Base-by-base conservation (phyloP, 2,113 vertebrate genomes). In the Gymnobelideus leadbeateri region DNA sequence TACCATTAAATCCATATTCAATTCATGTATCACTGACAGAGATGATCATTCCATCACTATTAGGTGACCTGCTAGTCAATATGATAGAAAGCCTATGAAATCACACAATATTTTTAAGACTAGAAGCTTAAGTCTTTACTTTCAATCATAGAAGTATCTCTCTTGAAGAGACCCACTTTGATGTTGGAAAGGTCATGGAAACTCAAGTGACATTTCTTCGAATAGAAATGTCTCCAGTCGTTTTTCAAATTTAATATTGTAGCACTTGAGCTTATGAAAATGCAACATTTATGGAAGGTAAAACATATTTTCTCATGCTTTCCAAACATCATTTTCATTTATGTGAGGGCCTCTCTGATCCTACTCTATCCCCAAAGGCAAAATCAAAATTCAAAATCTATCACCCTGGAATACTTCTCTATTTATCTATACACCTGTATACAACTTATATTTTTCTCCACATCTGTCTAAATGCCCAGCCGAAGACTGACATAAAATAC, bases 261-360 rank as follows among this genome's bases (percentile, higher is more conserved):
- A 2, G 31, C 23, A 84, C 25, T 91, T 93, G 25, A 1, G 51
- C 21, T 91, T 51, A 92, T 91, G 91, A 54, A 89, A 96, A 92
- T 8, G 10, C 3, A 84, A 37, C 37, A 94, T 91, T 96, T 68
- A 53, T 93, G 19, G 84, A 95, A 89, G 93, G 19, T 91, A 92
- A 46, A 92, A 53, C 89, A 95, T 91, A 77, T 94, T 95, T 12
- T 95, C 61, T n/a, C 51, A 52, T 61, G 25, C 92, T 92, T 92
- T 94, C 68, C 92, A 93, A 2, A 92, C 25, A 95, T 47, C 3
- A 84, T 94, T 95, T 90, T 97, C n/a, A n/a, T 7, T 97, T 91
- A 93, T 8, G n/a, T 93, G 53, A 92, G 2, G 91, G 57, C 3
- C 7, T 24, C 89, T 92, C 21, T 28, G 23, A 93, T 3, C 1